Base-by-base conservation (phyloP, 2,113 vertebrate species). In the Cyprinodon tularosa region DNA sequence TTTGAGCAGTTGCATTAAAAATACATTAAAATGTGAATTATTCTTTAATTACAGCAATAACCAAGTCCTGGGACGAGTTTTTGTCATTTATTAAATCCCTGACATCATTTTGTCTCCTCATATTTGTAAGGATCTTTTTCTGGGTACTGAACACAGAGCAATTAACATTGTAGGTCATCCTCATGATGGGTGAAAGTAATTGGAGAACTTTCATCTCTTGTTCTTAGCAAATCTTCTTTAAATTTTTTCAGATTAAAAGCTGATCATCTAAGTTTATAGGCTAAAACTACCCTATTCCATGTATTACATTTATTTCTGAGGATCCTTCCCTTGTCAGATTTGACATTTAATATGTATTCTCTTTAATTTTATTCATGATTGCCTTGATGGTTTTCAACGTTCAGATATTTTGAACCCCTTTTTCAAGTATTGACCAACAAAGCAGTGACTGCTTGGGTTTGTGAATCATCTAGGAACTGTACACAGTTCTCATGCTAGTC, bases 111-210 rank as follows among this genome's bases (percentile, higher is more conserved):
- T 20, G 13, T 7, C n/a, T 36, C 53, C 20, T 68, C 42, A 73
- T 70, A 66, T 68, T 69, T 78, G 47, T 63, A 22, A 65, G 57
- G 48, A 38, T 74, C 77, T 5, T 71, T 80, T 74, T 17, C 68
- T 71, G 50, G 77, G 44, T 77, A 61, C 74, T 66, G 50, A 86
- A 78, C 80, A 82, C 80, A 44, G 71, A 80, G 83, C 76, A 85
- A 90, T 90, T 89, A 73, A 84, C 84, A 82, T 82, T 83, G 39
- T 7, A 37, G 66, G 47, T 73, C 82, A 74, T 74, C 47, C 47
- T 83, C 11, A 20, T 78, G 62, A 17, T 38, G 50, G 61, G 73
- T 67, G 65, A 80, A 66, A 74, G 67, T 73, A 74, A 63, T 73
- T 74, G 63, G 15, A 59, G 12, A 64, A 39, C 62, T 76, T 72